A percentile compares a stretch with the other conserved stretches of the same genome.
These are phyloP conservation scores for Temnothorax rugatulus DNA, from an alignment of 2,888 invertebrate species.

Conservation along the genomic window DNA sequence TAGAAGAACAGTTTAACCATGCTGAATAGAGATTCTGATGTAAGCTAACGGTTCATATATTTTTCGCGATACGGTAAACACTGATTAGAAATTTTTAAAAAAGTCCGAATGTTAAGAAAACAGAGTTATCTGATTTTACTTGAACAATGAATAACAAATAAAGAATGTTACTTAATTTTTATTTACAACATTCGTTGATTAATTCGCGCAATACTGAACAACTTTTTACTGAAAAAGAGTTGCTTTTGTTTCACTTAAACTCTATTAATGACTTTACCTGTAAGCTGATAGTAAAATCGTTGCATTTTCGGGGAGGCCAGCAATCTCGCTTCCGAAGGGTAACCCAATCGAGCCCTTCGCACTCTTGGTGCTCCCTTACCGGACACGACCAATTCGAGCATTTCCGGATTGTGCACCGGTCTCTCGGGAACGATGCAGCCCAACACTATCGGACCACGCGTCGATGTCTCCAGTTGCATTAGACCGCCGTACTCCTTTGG, in stretches of 20 bases:
- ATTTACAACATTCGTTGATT: not conserved
- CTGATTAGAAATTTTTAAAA: not conserved
- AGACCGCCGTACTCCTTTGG: conserved; percentile 85
- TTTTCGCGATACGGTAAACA: not conserved
- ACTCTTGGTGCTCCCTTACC: conserved; percentile 84
- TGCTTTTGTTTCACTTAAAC: not conserved
- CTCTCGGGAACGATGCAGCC: conserved; percentile 87
- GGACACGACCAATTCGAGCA: conserved; percentile 84
- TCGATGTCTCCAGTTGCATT: conserved; percentile 85
- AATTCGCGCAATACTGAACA: not conserved
- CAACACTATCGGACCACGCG: conserved; percentile 86
- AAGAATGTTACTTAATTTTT: not conserved
- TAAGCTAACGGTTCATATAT: not conserved
- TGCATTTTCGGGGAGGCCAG: conserved; percentile 87
- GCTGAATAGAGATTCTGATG: conserved; percentile 52
- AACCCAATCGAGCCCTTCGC: conserved; percentile 83
- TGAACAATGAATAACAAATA: not conserved
- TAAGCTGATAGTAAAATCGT: conserved; percentile 86
- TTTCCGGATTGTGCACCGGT: conserved; percentile 85
- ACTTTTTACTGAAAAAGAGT: not conserved
- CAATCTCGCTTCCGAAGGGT: conserved; percentile 86
- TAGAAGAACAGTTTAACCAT: conserved; percentile 68
- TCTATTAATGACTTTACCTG: conserved; percentile 78
- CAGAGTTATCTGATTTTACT: not conserved
- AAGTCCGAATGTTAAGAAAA: not conserved